phyloP scores from a whole-genome alignment of 2,888 invertebrate species.

The Meiosimyza platycephala region DNA sequence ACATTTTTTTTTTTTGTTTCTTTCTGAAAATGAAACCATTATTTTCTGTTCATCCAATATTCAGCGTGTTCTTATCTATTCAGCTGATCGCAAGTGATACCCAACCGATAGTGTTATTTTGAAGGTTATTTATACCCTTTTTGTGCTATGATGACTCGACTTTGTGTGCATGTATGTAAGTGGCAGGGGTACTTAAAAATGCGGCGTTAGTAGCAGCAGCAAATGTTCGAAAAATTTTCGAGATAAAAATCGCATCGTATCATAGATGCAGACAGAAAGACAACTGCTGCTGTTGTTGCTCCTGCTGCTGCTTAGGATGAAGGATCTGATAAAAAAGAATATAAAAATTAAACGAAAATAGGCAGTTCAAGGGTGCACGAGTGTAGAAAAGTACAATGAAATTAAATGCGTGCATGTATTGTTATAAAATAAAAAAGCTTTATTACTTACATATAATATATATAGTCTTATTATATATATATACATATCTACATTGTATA shows the following conservation, averaged over 20 bases:
- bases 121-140: conserved; percentile 22
- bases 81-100: conserved; percentile 30
- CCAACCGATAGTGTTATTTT: conserved; percentile 15
- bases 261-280: conserved; percentile 28
- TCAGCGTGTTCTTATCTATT: conserved; percentile 6
- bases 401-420: too few relatives aligned
- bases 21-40: conserved; percentile 3
- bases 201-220: conserved; percentile 14
- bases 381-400: too few relatives aligned
- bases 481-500: too few relatives aligned
- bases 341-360: too few relatives aligned
- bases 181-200: conserved; percentile 7
- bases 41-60: conserved; percentile 15
- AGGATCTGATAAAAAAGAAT: neutral
- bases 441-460: too few relatives aligned
- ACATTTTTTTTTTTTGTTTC: neutral
- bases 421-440: too few relatives aligned
- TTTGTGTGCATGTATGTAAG: too few relatives aligned
- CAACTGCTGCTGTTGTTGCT: conserved; percentile 6
- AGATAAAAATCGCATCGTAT: conserved; percentile 28
- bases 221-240: neutral
- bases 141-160: neutral
- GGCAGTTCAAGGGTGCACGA: too few relatives aligned
- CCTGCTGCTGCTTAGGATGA: neutral
- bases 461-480: too few relatives aligned